These are phyloP conservation scores for Hypena proboscidalis DNA, from an alignment of 2,888 invertebrate genomes.

Conservation along the genomic window DNA sequence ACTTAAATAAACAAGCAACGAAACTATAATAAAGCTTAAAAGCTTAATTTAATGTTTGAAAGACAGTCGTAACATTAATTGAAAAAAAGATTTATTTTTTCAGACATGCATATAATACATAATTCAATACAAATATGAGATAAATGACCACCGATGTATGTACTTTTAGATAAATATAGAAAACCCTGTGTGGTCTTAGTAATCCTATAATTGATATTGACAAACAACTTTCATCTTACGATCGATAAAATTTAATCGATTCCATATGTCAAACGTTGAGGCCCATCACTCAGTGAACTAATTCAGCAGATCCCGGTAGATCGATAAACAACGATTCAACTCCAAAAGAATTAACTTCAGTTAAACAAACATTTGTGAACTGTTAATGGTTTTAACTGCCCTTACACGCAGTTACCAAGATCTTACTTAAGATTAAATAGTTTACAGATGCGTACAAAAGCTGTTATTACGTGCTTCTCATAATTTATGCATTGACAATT, in stretches of 20 bases:
- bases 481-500: slow-evolving; percentile 75
- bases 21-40: too few relatives aligned
- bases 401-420: slow-evolving; percentile 53
- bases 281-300: slow-evolving; percentile 37
- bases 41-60: too few relatives aligned
- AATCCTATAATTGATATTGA: slow-evolving; percentile 43
- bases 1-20: too few relatives aligned
- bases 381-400: slow-evolving; percentile 63
- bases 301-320: slow-evolving; percentile 43
- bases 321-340: slow-evolving; percentile 44
- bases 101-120: neutral
- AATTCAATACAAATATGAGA: neutral
- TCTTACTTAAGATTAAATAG: slow-evolving; percentile 68
- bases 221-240: slow-evolving; percentile 33
- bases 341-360: slow-evolving; percentile 40
- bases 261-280: slow-evolving; percentile 46
- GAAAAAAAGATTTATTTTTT: neutral
- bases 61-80: too few relatives aligned
- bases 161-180: slow-evolving; percentile 6
- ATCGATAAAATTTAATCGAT: slow-evolving; percentile 53
- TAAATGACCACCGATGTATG: neutral
- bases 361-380: slow-evolving; percentile 59
- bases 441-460: slow-evolving; percentile 67
- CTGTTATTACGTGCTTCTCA: slow-evolving; percentile 65
- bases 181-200: slow-evolving; percentile 33